Conservation (phyloP, 2,797 vertebrate genomes). For the Hirundo rustica region DNA sequence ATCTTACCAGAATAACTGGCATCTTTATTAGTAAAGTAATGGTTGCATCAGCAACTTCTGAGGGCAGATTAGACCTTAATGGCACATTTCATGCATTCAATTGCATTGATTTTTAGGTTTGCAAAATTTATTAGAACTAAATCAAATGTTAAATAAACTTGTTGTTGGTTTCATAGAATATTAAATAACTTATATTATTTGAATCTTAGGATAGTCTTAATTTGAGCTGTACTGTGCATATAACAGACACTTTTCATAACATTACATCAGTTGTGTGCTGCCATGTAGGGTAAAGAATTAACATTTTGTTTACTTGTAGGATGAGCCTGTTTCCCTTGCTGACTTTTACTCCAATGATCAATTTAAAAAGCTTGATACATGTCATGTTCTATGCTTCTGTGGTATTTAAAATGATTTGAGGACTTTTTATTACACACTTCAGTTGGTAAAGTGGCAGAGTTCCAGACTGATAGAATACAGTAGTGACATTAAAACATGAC, state of each 20-base stretch:
- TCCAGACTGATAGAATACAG: background rate
- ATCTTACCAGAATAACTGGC: background rate
- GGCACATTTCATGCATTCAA: background rate
- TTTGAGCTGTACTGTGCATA: background rate
- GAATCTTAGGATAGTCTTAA: background rate
- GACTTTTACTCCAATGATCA: background rate
- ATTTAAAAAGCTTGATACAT: background rate
- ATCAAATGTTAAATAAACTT: background rate
- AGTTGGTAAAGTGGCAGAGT: slow-evolving; percentile 11
- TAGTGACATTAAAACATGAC: background rate
- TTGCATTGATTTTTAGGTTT: background rate
- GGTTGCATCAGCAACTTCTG: background rate
- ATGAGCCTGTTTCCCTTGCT: background rate
- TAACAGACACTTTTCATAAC: background rate
- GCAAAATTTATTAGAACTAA: background rate
- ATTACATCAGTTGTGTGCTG: background rate
- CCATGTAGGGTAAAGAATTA: background rate
- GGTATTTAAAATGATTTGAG: background rate
- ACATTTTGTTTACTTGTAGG: background rate
- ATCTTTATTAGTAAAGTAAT: background rate
- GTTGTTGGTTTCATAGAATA: background rate
- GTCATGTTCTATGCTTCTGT: background rate
- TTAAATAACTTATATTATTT: background rate
- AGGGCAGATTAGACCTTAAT: background rate
- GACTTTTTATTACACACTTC: background rate